phyloP scores from a whole-genome alignment of 2,888 invertebrate genomes.

The Pachliopta kotzebuea region DNA sequence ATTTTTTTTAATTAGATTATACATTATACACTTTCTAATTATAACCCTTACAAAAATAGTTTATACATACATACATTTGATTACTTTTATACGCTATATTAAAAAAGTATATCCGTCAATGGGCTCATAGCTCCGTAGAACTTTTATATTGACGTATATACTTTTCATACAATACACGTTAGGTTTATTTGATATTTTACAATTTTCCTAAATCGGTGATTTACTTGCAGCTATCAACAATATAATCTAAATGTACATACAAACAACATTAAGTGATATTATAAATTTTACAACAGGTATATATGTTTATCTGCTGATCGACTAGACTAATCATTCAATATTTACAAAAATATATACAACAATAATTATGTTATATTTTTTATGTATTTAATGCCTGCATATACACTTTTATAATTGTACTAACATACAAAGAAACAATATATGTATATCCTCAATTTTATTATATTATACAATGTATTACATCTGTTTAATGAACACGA shows the following conservation, averaged over 20 bases:
- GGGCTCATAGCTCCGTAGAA: constrained; percentile 69
- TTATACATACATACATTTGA: constrained; percentile 27
- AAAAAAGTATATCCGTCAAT: constrained; percentile 68
- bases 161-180: constrained; percentile 43
- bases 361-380: too few species aligned
- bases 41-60: constrained; percentile 43
- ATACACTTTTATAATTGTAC: background rate
- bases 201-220: background rate
- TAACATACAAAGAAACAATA: background rate
- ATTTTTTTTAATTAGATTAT: constrained; percentile 26
- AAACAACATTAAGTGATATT: too few species aligned
- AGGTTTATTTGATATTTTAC: constrained; percentile 12
- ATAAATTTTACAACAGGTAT: too few species aligned
- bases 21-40: constrained; percentile 28
- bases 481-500: background rate
- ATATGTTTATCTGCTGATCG: too few species aligned
- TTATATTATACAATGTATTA: background rate
- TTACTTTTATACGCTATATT: constrained; percentile 30
- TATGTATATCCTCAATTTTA: background rate
- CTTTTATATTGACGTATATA: constrained; percentile 59
- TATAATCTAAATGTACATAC: too few species aligned
- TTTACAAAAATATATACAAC: too few species aligned
- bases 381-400: too few species aligned
- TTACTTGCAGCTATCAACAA: too few species aligned
- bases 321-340: too few species aligned